Evolutionary conservation across 2,888 invertebrate species (phyloP).

Genomic region (Halictus quadricinctus): DNA sequence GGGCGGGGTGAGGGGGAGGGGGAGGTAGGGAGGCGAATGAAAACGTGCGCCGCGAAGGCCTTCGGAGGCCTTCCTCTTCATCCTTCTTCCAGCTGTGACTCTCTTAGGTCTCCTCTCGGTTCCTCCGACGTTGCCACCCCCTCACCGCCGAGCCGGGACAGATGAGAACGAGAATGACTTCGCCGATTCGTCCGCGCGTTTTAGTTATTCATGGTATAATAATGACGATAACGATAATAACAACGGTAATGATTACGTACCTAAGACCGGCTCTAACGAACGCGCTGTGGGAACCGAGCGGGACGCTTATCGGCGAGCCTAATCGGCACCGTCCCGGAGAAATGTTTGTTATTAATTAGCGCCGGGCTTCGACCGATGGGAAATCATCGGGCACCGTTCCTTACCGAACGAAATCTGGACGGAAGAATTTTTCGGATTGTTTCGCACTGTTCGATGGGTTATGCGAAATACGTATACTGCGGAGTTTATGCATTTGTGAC

Average conservation of each 20-base stretch:
- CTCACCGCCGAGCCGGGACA: constrained; percentile 20
- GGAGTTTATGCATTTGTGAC: too few relatives aligned
- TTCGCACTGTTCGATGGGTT: neutral
- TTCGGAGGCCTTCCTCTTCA: constrained; percentile 50
- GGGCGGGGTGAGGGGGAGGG: neutral
- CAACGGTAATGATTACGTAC: constrained; percentile 68
- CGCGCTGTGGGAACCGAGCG: constrained; percentile 52
- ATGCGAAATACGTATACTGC: too few relatives aligned
- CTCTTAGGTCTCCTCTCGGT: constrained; percentile 44
- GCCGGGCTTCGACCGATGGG: constrained; percentile 26
- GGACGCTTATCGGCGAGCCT: constrained; percentile 44
- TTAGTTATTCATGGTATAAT: constrained; percentile 70
- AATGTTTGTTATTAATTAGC: constrained; percentile 56
- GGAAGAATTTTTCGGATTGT: neutral
- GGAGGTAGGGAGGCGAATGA: constrained; percentile 32
- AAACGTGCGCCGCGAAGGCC: constrained; percentile 56
- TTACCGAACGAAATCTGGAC: neutral
- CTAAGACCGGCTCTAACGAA: constrained; percentile 58
- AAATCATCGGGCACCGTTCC: constrained; percentile 13
- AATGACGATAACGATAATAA: constrained; percentile 72
- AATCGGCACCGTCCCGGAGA: constrained; percentile 49
- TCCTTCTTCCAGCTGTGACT: constrained; percentile 35
- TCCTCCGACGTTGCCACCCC: constrained; percentile 49
- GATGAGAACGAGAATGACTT: constrained; percentile 35
- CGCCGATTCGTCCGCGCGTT: constrained; percentile 49